Base-by-base conservation (phyloP, 2,113 vertebrate genomes). In the Pachycephala philippinensis region DNA sequence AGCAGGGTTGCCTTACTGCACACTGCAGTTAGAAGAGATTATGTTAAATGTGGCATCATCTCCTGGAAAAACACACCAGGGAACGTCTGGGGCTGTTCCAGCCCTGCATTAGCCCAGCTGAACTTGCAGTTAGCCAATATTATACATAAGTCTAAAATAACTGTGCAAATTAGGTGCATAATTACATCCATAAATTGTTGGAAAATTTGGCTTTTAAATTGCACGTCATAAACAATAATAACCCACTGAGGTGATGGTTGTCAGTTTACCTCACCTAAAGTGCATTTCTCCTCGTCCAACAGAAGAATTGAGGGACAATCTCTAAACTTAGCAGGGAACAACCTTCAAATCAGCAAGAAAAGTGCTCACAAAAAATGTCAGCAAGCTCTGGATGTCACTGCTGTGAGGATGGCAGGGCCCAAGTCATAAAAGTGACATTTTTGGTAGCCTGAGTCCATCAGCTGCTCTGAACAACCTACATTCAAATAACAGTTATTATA, bases 191-290 rank as follows among this genome's bases (percentile, higher is more conserved):
- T 92, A 90, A 90, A 89, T 84, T 64, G 77, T 78, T 92, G 66
- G 87, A 94, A 96, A 97, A 90, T 92, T 89, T 96, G 92, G 64
- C 85, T 97, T 91, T 93, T 93, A 96, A 95, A 93, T 90, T 93
- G 70, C 57, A 39, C 33, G 8, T 93, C 81, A 96, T 90, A 95
- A 94, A 96, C 72, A 92, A 83, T 77, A 96, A 95, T 84, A 88
- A 95, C n/a, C 21, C 63, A 40, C 39, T 61, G 64, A 90, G 71
- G 93, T 77, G 78, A 86, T 42, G 87, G 53, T 24, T 90, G 79
- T 66, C 77, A 94, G 87, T 57, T 97, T 80, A 77, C 83, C 65
- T 90, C 84, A 76, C 35, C 52, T 71, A 57, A 87, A 93, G 21
- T 90, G 53, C 3, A 1, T 71, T 96, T 80, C 31, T 70, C 54